Evolutionary conservation across 2,888 invertebrate genomes (phyloP), one percentile per base, ranked within the genome.

Genomic region (Orthosia gracilis): DNA sequence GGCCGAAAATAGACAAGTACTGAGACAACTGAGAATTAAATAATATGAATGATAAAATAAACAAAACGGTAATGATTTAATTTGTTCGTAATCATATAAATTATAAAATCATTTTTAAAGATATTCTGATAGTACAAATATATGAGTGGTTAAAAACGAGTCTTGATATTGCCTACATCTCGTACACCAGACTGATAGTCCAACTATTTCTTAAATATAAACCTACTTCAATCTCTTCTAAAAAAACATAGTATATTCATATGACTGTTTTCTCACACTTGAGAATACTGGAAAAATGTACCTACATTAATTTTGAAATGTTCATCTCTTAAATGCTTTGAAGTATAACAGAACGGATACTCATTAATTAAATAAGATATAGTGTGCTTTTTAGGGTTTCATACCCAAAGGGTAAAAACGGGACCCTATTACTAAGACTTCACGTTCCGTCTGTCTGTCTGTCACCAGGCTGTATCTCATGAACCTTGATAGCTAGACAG

Each of bases 51-150:
- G 13, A 55, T 80, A 40, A 40, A 4, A 21, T 45, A 45, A 55
- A 72, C 13, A 59, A 4, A 26, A 13, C 45, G 47, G 17, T 40
- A 26, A 31, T 23, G 18, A 13, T 13, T 58, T 52, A 17, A 54
- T 79, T 47, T 57, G 2, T 58, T 18, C 54, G 26, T 40, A 40
- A 40, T 50, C 45, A 54, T 63, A 52, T 61, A 49, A 52, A 73
- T 62, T 73, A 52, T 63, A 45, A 64, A 75, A 64, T n/a, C 7
- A 45, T 66, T 66, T 23, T 21, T 52, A 47, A 73, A 65, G 21
- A 75, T 13, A 54, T 49, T 63, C 21, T 12, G 45, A 49, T 18
- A 63, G 67, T 80, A 80, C 67, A 80, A 80, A 65, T 63, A n/a
- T 47, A n/a, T 23, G 52, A 54, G 13, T 17, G 23, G 52, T 40